A percentile compares a stretch with the other conserved stretches of the same genome.
phyloP scores from a whole-genome alignment of 2,113 vertebrate species.

The Electrona antarctica region DNA sequence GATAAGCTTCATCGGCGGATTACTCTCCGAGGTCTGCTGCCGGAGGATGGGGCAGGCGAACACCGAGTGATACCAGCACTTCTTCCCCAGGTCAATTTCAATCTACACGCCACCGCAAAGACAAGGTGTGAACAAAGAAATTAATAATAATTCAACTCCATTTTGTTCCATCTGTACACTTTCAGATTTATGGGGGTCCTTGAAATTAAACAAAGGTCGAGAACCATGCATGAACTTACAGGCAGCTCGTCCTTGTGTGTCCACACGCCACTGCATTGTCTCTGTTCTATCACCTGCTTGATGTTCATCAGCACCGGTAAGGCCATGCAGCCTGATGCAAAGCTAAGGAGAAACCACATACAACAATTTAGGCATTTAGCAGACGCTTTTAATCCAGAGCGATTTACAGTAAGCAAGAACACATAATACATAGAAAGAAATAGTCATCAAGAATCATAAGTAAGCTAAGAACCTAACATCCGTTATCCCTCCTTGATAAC shows the following conservation, averaged over 20 bases:
- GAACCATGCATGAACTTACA: conserved; percentile 66
- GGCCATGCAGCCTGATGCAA: conserved; percentile 90
- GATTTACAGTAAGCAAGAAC: no score
- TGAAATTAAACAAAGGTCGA: neutral
- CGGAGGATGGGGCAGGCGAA: conserved; percentile 90
- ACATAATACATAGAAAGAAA: no score
- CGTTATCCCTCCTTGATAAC: no score
- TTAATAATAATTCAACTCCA: no score
- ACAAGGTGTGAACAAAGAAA: neutral
- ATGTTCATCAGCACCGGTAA: conserved; percentile 91
- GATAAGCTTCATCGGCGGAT: conserved; percentile 91
- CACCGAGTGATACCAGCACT: conserved; percentile 93
- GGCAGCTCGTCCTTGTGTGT: conserved; percentile 90
- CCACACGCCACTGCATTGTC: conserved; percentile 90
- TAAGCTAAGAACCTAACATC: no score
- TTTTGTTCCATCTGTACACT: no score
- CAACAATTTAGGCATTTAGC: neutral
- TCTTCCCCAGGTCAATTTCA: conserved; percentile 91
- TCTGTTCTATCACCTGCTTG: conserved; percentile 90
- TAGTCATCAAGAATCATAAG: no score
- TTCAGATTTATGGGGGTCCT: no score
- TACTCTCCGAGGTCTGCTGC: conserved; percentile 90
- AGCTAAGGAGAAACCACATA: conserved; percentile 69
- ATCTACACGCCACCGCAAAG: conserved; percentile 71
- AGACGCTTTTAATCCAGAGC: no score